Base-by-base conservation (phyloP, 2,113 vertebrate genomes). In the Cephalopterus ornatus region DNA sequence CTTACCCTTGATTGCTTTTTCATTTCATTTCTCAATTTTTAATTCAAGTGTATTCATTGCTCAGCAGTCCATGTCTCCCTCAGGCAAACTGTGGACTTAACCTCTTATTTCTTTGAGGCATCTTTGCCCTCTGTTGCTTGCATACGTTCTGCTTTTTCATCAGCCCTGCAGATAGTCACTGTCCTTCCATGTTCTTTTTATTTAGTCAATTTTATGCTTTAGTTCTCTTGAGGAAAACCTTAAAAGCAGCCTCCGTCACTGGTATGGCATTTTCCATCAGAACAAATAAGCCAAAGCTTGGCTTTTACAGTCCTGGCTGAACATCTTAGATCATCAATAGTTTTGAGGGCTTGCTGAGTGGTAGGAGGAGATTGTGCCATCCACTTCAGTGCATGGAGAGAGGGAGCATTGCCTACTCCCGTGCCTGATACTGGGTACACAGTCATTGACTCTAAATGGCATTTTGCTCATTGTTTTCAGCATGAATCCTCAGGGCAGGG, bases 31-130 rank as follows among this genome's bases (percentile, higher is more conserved):
- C 81, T 94, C 41, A 26, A 77, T 88, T 92, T 93, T 92, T 78
- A 92, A 88, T 93, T 92, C 85, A 89, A 95, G 85, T 68, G 86
- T 66, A 81, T 78, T 88, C 67, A 94, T 95, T 93, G 88, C 88
- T 91, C 74, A 92, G 63, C 63, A 86, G 75, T 56, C 92, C 80
- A 26, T 91, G 53, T 21, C 63, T 89, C 70, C 91, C 50, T 68
- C 24, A 80, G 75, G 85, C 75, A 75, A 78, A 77, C 1, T 12
- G 1, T 88, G 56, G 88, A 52, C 77, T 71, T 81, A 91, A 66
- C 55, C 47, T 90, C 76, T 83, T 28, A 12, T 95, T 92, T 85
- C 77, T 92, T 89, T 67, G 66, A 80, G 80, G 61, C 35, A 37
- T 65, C 46, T 32, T 91, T 91, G 80, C 44, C 42, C 73, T 91